A percentile compares a stretch with the other conserved stretches of the same genome.
Conservation (phyloP, 1,140 invertebrate species). For the Drosophila bipectinata region DNA sequence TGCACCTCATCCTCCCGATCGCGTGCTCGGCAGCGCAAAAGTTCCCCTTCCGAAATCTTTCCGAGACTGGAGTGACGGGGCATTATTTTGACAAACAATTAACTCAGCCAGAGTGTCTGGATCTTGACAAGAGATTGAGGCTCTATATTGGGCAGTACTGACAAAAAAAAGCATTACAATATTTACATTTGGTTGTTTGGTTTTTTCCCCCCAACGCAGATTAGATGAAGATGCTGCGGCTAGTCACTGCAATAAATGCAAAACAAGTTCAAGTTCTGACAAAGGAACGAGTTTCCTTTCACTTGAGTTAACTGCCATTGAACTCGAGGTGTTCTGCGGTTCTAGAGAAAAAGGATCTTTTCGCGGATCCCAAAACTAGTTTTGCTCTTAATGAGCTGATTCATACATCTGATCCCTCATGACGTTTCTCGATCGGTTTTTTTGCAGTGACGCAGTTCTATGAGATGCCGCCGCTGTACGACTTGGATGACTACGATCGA, state of each 20-base stretch:
- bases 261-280: slow-evolving; percentile 36
- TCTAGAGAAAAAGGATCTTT: slow-evolving; percentile 44
- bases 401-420: slow-evolving; percentile 25
- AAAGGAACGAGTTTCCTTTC: slow-evolving; percentile 65
- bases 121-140: slow-evolving; percentile 40
- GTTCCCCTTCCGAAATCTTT: slow-evolving; percentile 31
- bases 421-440: slow-evolving; percentile 12
- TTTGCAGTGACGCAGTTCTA: slow-evolving; percentile 84
- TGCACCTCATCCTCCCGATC: slow-evolving; percentile 27
- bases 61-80: slow-evolving; percentile 27
- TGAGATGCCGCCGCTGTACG: slow-evolving; percentile 85
- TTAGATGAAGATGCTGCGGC: slow-evolving; percentile 18
- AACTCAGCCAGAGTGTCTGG: slow-evolving; percentile 40
- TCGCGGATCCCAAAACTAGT: slow-evolving; percentile 25
- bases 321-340: slow-evolving; percentile 23
- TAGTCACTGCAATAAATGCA: slow-evolving; percentile 13
- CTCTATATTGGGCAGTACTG: slow-evolving; percentile 13
- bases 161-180: slow-evolving; percentile 30
- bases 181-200: slow-evolving; percentile 25
- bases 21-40: slow-evolving; percentile 29
- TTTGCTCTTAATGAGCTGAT: slow-evolving; percentile 51
- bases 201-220: slow-evolving; percentile 7
- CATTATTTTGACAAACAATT: slow-evolving; percentile 40
- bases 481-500: slow-evolving; percentile 84
- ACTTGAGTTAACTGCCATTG: slow-evolving; percentile 42